Base-by-base conservation (phyloP, 2,888 invertebrate genomes). In the Dicyrtomina minuta region DNA sequence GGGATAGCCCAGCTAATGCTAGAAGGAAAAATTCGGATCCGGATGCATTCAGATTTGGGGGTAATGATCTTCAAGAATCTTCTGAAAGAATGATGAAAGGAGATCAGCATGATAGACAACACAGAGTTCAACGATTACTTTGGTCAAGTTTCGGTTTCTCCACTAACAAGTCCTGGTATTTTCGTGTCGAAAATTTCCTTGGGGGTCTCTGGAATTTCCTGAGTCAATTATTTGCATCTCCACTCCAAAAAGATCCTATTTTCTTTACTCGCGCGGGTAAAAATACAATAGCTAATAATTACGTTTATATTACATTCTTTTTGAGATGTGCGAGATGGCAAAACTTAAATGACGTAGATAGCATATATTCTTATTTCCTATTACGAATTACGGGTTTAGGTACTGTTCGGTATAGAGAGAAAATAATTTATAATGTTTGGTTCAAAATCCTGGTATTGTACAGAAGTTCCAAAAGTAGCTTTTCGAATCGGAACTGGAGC, bases 191-290 rank as follows among this genome's bases (percentile, higher is more conserved):
- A 15, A 55, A 22, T 20, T 1, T 65, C 22, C 17, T 66, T 33
- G 49, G 60, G 22, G 17, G 39, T 12, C 22, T 72, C 20, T 55
- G 39, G 26, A 43, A 60, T 43, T 70, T 68, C 17, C n/a, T 71
- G 1, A 17, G 26, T 24, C 22, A 64, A 15, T 58, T 72, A 0
- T 72, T 72, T 33, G 67, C 64, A 12, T 65, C 66, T n/a, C 68
- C 74, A 15, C 33, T 72, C 0, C 53, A 51, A 33, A 55, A 51
- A 15, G 67, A 70, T 56, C 72, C 69, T 2, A 70, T 74, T n/a
- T 64, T 69, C 20, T 74, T 68, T 65, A n/a, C 10, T n/a, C 41
- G 67, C 20, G 59, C 72, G 39, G 74, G 72, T 53, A 67, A 66
- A 27, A 8, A 22, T 49, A n/a, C 12, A 49, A 8, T 49, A 49